Percentiles rank a stretch among this genome's conserved stretches.
Evolutionary conservation across 2,888 invertebrate genomes (phyloP).

Genomic region (Hofmannophila pseudospretella): DNA sequence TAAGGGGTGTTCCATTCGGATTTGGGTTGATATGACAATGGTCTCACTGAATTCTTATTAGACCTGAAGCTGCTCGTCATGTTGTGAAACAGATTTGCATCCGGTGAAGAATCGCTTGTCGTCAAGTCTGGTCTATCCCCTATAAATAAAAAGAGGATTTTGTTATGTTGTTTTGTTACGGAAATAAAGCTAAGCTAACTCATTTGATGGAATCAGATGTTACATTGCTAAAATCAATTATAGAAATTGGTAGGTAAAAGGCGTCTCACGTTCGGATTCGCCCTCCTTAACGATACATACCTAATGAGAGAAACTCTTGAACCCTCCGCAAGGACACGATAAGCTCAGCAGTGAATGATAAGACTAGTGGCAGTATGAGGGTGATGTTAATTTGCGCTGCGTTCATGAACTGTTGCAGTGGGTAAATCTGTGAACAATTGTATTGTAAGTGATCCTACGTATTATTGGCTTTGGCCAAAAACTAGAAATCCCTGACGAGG

Average conservation of each 20-base stretch:
- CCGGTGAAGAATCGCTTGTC: conserved; percentile 15
- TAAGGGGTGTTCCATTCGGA: conserved; percentile 22
- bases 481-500: no score
- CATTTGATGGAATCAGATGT: no score
- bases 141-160: conserved; percentile 30
- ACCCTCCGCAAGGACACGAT: conserved; percentile 64
- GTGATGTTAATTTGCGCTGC: conserved; percentile 65
- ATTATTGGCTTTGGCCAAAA: neutral
- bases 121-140: conserved; percentile 54
- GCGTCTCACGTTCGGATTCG: no score
- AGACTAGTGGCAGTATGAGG: conserved; percentile 62
- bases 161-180: no score
- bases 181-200: no score
- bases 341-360: conserved; percentile 77
- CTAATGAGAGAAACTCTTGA: conserved; percentile 52
- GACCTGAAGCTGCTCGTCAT: conserved; percentile 27
- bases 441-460: no score
- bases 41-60: conserved; percentile 31
- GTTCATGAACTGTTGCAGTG: conserved; percentile 64
- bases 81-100: conserved; percentile 44
- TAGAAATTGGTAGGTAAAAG: no score
- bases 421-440: conserved; percentile 51
- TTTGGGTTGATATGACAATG: conserved; percentile 49
- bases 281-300: conserved; percentile 24
- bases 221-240: no score